phyloP scores from a whole-genome alignment of 1,140 invertebrate genomes.

The Muscidifurax raptorellus region DNA sequence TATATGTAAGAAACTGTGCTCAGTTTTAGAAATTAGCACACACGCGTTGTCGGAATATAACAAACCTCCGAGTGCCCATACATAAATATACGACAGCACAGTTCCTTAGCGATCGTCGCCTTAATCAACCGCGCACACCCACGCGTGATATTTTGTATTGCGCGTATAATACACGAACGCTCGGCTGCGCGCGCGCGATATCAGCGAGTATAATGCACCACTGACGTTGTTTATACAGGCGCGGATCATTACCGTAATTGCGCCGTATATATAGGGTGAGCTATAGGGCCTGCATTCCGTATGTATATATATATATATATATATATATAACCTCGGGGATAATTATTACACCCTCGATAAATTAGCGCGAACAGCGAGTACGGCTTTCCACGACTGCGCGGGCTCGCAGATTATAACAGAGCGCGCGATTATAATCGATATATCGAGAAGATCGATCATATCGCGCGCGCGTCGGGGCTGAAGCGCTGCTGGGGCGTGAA shows the following conservation, averaged over 20 bases:
- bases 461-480: neutral
- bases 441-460: slow-evolving; percentile 26
- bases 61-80: too few species aligned
- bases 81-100: neutral
- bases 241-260: slow-evolving; percentile 60
- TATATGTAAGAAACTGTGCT: neutral
- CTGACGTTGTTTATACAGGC: slow-evolving; percentile 55
- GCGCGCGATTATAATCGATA: slow-evolving; percentile 13
- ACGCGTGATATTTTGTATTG: neutral
- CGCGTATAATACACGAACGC: slow-evolving; percentile 1
- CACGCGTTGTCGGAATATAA: too few species aligned
- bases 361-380: slow-evolving; percentile 56
- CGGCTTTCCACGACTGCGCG: slow-evolving; percentile 25
- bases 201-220: neutral
- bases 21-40: too few species aligned
- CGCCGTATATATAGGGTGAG: neutral
- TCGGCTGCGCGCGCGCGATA: slow-evolving; percentile 17
- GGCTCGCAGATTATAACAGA: slow-evolving; percentile 35
- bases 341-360: slow-evolving; percentile 64
- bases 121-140: slow-evolving; percentile 42
- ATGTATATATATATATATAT: too few species aligned
- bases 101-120: slow-evolving; percentile 50
- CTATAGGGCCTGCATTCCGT: too few species aligned
- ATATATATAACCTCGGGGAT: slow-evolving; percentile 42
- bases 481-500: neutral